A percentile compares a stretch with the other conserved stretches of the same genome.
These are phyloP conservation scores for Polymixis flavicincta DNA, from an alignment of 2,888 invertebrate genomes.

Conservation along the genomic window DNA sequence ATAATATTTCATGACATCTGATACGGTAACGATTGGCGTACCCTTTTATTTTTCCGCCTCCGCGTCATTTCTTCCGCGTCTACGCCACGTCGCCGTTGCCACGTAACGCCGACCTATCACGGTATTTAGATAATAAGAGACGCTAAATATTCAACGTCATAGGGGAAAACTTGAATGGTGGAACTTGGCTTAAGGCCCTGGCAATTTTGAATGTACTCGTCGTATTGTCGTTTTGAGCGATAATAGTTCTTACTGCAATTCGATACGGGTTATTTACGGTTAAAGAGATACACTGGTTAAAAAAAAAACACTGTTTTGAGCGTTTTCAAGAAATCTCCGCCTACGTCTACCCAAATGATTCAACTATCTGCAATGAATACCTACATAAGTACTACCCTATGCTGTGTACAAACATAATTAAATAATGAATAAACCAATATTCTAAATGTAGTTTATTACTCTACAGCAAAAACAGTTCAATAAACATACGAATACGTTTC, in stretches of 20 bases:
- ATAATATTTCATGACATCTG: constrained; percentile 18
- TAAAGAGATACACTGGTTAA: too few relatives aligned
- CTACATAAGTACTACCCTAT: too few relatives aligned
- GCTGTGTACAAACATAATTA: too few relatives aligned
- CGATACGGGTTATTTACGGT: too few relatives aligned
- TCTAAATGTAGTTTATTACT: too few relatives aligned
- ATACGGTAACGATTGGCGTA: constrained; percentile 8
- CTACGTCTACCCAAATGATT: too few relatives aligned
- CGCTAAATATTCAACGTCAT: constrained; percentile 24
- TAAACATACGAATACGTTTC: background rate
- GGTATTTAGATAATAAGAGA: constrained; percentile 33
- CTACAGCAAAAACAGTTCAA: background rate
- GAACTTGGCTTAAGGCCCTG: background rate
- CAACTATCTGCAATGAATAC: background rate
- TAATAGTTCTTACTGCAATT: too few relatives aligned
- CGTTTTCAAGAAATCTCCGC: too few relatives aligned
- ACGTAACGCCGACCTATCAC: constrained; percentile 22
- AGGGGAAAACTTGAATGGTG: background rate
- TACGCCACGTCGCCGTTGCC: background rate
- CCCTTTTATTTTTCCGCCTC: constrained; percentile 24
- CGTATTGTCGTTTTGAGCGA: too few relatives aligned
- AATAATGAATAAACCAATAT: too few relatives aligned
- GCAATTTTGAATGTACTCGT: too few relatives aligned
- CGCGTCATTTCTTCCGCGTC: constrained; percentile 31
- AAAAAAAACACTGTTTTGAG: too few relatives aligned